A percentile compares a stretch with the other conserved stretches of the same genome.
Evolutionary conservation across 2,888 invertebrate genomes (phyloP).

Genomic region (Nemoura dubitans): DNA sequence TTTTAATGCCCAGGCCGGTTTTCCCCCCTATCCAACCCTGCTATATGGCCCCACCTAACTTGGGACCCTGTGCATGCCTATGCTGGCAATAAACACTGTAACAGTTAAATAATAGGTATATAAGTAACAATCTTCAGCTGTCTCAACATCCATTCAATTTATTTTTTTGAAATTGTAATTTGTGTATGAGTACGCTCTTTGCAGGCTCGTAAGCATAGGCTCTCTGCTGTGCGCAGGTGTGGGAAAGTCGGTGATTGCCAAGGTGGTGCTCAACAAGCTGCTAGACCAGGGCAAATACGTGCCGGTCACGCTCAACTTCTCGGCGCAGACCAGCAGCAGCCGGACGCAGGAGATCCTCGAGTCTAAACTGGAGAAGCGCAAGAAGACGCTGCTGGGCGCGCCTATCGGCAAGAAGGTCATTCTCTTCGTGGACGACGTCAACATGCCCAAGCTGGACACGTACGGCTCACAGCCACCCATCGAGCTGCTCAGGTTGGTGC

Average conservation of each 20-base stretch:
- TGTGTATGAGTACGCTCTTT: too few relatives aligned
- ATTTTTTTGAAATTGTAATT: neutral
- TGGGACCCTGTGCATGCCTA: too few relatives aligned
- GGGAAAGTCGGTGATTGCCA: conserved; percentile 88
- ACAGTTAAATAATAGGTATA: too few relatives aligned
- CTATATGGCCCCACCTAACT: too few relatives aligned
- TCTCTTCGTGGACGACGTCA: conserved; percentile 90
- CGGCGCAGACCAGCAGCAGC: conserved; percentile 88
- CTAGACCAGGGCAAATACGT: conserved; percentile 68
- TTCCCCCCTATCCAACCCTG: too few relatives aligned
- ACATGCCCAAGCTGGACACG: conserved; percentile 87
- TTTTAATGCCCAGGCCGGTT: too few relatives aligned
- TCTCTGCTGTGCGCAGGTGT: conserved; percentile 68
- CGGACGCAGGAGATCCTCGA: conserved; percentile 88
- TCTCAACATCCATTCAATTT: too few relatives aligned
- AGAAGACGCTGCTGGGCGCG: conserved; percentile 81
- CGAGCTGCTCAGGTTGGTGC: conserved; percentile 77
- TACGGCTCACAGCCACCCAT: conserved; percentile 94
- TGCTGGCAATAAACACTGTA: too few relatives aligned
- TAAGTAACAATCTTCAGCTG: too few relatives aligned
- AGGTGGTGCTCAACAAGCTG: conserved; percentile 75
- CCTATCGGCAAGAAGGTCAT: conserved; percentile 84
- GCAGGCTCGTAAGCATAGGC: too few relatives aligned
- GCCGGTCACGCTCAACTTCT: conserved; percentile 85
- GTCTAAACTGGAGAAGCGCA: conserved; percentile 82